These are phyloP conservation scores for Flexamia atlantica DNA, from an alignment of 2,888 invertebrate genomes.

Conservation along the genomic window DNA sequence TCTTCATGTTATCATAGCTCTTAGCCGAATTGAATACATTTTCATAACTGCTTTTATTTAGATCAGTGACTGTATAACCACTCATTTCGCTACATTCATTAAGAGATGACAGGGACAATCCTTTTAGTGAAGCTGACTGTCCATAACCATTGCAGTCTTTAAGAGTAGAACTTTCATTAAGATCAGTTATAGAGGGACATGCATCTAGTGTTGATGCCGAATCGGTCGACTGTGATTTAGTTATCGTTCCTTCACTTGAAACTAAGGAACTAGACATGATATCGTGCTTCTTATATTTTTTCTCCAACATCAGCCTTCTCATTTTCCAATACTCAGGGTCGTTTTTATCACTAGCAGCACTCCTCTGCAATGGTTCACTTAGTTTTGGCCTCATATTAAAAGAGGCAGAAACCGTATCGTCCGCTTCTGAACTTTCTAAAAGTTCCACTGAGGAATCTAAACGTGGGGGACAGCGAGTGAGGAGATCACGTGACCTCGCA, in stretches of 20 bases:
- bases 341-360: slow-evolving; percentile 48
- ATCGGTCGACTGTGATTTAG: slow-evolving; percentile 63
- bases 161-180: slow-evolving; percentile 63
- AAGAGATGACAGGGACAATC: slow-evolving; percentile 49
- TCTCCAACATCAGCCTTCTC: slow-evolving; percentile 16
- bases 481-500: slow-evolving; percentile 83
- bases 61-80: slow-evolving; percentile 43
- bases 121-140: slow-evolving; percentile 33
- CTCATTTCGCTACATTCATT: slow-evolving; percentile 58
- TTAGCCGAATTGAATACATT: slow-evolving; percentile 25
- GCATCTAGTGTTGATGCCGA: slow-evolving; percentile 63
- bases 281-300: slow-evolving; percentile 56
- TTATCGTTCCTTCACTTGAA: slow-evolving; percentile 61
- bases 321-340: slow-evolving; percentile 58
- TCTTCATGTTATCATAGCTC: slow-evolving; percentile 32
- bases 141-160: slow-evolving; percentile 62
- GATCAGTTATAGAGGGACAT: slow-evolving; percentile 62
- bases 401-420: slow-evolving; percentile 59
- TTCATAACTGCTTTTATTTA: slow-evolving; percentile 46
- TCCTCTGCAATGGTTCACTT: slow-evolving; percentile 58
- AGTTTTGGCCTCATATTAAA: slow-evolving; percentile 24
- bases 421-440: slow-evolving; percentile 64
- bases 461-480: slow-evolving; percentile 74
- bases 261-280: slow-evolving; percentile 37
- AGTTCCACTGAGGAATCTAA: slow-evolving; percentile 67